Evolutionary conservation across 92 coral and sea anemone genomes (phyloP), one percentile per base, ranked within the genome.

Genomic region (Zoanthus solanderi): DNA sequence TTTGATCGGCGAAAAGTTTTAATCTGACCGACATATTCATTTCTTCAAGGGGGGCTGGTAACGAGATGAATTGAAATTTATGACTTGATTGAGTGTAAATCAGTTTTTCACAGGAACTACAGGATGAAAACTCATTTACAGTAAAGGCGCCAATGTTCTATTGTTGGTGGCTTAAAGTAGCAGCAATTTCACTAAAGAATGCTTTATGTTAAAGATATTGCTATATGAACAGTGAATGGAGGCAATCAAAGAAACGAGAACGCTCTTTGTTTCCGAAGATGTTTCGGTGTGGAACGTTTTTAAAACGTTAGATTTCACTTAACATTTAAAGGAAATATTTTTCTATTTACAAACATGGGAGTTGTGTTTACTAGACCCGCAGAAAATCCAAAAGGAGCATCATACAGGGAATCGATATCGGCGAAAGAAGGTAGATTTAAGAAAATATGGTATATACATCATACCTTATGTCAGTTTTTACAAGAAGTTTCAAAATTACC

Each of bases 1-100:
- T 23, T 23, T 23, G 23, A 23, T 23, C 23, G 23, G 23, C 23
- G 23, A 23, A 23, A 23, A 23, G 23, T 23, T 23, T 23, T 23
- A 23, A 23, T 23, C 23, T 23, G 56, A 50, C 56, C 56, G 56
- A 50, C 54, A 6, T 6, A 50, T 3, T 3, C 12, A 50, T 50
- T 7, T 1, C 69, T 4, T 73, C 28, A 47, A 6, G 67, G 34
- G 83, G 65, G 50, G 45, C 71, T 78, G 83, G 83, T 56, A 78
- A 11, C 83, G 54, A 78, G 71, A 50, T 18, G 14, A 16, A 5
- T 28, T 53, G n/a, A 7, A 18, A 23, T 23, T 23, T 23, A 76
- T 17, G 34, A 11, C 16, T 78, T 8, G 81, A 8, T 32, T 0
- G 4, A 54, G 13, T 14, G n/a, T 5, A 15, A 4, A 30, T 17